phyloP scores from a whole-genome alignment of 2,113 vertebrate genomes.

The Gadus chalcogrammus region DNA sequence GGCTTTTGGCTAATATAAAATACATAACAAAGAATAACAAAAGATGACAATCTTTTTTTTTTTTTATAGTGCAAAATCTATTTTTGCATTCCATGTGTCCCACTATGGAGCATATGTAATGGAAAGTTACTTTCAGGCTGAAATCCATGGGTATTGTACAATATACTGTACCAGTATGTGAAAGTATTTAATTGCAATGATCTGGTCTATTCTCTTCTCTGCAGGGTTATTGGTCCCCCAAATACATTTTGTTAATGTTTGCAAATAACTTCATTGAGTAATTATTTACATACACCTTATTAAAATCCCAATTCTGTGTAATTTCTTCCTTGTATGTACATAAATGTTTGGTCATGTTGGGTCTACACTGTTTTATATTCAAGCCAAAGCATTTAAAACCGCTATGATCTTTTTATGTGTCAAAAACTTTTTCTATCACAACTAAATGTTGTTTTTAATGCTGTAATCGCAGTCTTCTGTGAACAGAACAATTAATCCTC shows the following conservation, averaged over 20 bases:
- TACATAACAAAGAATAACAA: background rate
- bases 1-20: background rate
- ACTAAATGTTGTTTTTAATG: too few relatives aligned
- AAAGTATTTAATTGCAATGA: conserved; percentile 33
- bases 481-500: too few relatives aligned
- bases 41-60: conserved; percentile 67
- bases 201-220: conserved; percentile 23
- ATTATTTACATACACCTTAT: conserved; percentile 40
- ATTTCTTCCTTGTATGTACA: background rate
- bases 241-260: conserved; percentile 49
- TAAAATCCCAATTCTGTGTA: conserved; percentile 17
- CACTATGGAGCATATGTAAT: conserved; percentile 55
- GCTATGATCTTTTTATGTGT: too few relatives aligned
- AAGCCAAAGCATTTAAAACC: too few relatives aligned
- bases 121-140: conserved; percentile 33
- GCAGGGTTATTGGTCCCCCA: conserved; percentile 28
- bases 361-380: too few relatives aligned
- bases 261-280: conserved; percentile 49
- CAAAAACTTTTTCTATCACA: too few relatives aligned
- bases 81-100: conserved; percentile 67
- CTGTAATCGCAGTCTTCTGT: too few relatives aligned
- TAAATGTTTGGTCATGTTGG: too few relatives aligned
- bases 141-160: conserved; percentile 12
- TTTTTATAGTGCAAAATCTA: conserved; percentile 58
- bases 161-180: conserved; percentile 24